Evolutionary conservation across 2,888 invertebrate genomes (phyloP).

Genomic region (Drosophila acutilabella): DNA sequence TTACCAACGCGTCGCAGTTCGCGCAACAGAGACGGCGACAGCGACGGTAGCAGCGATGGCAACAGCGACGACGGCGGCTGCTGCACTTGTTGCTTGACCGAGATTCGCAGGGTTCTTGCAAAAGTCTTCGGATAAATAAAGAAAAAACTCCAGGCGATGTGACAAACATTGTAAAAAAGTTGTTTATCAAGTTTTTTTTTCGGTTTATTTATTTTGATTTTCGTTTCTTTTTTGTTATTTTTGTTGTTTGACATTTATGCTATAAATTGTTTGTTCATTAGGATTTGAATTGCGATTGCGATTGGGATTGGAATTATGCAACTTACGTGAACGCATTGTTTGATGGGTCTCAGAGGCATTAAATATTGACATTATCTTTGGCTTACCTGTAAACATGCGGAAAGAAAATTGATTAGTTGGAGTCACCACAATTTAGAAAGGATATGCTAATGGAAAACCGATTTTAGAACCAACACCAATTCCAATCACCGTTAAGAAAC

Average conservation of each 20-base stretch:
- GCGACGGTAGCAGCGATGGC: background rate
- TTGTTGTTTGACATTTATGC: conserved; percentile 20
- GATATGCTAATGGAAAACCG: conserved; percentile 7
- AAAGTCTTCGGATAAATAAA: conserved; percentile 29
- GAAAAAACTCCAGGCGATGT: conserved; percentile 35
- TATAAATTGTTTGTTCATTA: conserved; percentile 26
- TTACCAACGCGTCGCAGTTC: conserved; percentile 44
- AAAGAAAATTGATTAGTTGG: conserved; percentile 22
- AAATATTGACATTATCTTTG: background rate
- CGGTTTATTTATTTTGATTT: conserved; percentile 4
- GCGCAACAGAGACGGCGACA: conserved; percentile 29
- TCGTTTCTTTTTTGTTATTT: background rate
- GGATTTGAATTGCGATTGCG: conserved; percentile 11
- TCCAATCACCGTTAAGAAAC: background rate
- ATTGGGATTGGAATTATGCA: conserved; percentile 14
- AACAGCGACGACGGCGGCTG: conserved; percentile 25
- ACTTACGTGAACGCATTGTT: conserved; percentile 57
- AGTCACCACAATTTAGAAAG: too few relatives aligned
- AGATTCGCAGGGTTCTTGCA: conserved; percentile 62
- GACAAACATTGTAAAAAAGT: conserved; percentile 53
- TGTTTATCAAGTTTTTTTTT: conserved; percentile 40
- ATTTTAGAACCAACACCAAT: conserved; percentile 24
- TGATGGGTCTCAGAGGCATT: conserved; percentile 21
- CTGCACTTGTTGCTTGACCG: conserved; percentile 79
- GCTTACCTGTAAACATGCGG: conserved; percentile 46